These are phyloP conservation scores for Hippolais icterina DNA, from an alignment of 2,113 vertebrate species.

Conservation along the genomic window DNA sequence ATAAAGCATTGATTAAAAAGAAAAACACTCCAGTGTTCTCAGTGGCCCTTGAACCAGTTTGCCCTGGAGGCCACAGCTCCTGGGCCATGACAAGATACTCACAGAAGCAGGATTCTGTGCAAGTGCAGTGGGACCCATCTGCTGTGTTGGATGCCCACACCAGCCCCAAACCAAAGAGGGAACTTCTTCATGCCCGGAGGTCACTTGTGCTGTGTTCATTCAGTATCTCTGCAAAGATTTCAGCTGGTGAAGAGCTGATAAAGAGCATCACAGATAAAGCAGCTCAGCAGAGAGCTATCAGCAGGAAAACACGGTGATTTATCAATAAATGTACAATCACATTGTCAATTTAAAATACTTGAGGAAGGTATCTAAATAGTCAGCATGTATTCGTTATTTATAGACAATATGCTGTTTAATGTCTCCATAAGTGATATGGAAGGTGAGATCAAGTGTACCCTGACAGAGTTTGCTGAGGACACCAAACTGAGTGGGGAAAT, in stretches of 20 bases:
- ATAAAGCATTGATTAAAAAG: background rate
- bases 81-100: rapidly evolving
- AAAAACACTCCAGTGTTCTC: background rate
- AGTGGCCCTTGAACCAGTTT: background rate
- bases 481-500: background rate
- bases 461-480: background rate
- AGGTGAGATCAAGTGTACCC: background rate
- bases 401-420: background rate
- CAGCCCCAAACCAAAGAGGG: background rate
- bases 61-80: background rate
- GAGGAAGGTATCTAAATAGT: background rate
- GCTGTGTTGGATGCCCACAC: rapidly evolving
- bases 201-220: rapidly evolving
- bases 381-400: background rate
- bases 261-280: background rate
- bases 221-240: background rate
- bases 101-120: background rate
- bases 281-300: background rate
- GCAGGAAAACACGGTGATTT: background rate
- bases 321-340: background rate
- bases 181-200: background rate
- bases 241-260: background rate
- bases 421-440: background rate
- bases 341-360: background rate
- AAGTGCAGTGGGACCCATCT: background rate